Evolutionary conservation across 2,797 vertebrate species (phyloP).

Genomic region (Sebastolobus altivelis): DNA sequence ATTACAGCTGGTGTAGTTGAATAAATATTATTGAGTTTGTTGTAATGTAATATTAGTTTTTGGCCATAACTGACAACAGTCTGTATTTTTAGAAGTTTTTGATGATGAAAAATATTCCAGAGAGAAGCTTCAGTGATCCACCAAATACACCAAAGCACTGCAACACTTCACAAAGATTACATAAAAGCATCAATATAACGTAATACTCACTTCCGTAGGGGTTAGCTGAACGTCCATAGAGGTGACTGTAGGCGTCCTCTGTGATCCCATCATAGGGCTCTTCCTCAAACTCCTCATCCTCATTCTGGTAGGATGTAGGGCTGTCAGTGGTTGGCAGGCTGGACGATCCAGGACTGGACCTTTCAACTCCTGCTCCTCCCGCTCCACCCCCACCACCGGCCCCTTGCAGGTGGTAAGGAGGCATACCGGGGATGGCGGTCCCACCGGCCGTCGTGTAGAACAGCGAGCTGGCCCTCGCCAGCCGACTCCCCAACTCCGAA

Average conservation of each 20-base stretch:
- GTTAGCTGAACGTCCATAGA: slow-evolving; percentile 92
- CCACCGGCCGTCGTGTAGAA: slow-evolving; percentile 83
- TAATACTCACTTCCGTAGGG: slow-evolving; percentile 90
- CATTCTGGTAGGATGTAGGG: slow-evolving; percentile 98
- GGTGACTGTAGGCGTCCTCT: slow-evolving; percentile 93
- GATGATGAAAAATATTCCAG: slow-evolving; percentile 5
- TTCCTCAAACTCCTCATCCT: slow-evolving; percentile 97
- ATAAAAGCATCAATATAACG: background rate
- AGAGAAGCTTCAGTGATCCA: slow-evolving; percentile 1
- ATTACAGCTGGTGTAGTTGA: background rate
- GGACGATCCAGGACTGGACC: slow-evolving; percentile 94
- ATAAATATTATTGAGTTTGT: slow-evolving; percentile 3
- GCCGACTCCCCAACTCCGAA: slow-evolving; percentile 75
- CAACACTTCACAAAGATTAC: background rate
- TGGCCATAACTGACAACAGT: background rate
- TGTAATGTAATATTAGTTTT: background rate
- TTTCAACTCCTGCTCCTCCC: slow-evolving; percentile 79
- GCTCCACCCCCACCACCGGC: slow-evolving; percentile 70
- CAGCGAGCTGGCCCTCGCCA: slow-evolving; percentile 73
- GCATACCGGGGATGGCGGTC: slow-evolving; percentile 86
- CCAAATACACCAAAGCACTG: background rate
- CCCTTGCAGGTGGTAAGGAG: slow-evolving; percentile 85
- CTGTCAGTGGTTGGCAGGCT: slow-evolving; percentile 98
- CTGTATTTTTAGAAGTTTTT: slow-evolving; percentile 25
- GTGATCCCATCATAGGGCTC: slow-evolving; percentile 94